Evolutionary conservation across 2,113 vertebrate species (phyloP).

Genomic region (Myrmecophaga tridactyla): DNA sequence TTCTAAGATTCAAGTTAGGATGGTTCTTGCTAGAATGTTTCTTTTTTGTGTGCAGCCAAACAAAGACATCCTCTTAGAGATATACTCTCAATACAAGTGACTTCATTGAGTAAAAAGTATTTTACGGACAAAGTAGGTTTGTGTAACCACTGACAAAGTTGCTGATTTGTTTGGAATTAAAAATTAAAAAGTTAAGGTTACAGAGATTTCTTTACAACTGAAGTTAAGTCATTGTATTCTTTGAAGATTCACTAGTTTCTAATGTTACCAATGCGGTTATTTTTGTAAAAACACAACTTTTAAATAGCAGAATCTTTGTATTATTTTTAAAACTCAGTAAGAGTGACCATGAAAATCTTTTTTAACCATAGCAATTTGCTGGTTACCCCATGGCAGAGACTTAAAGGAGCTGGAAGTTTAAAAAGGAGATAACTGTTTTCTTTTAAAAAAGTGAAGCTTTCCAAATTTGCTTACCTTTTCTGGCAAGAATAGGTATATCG

Average conservation of each 20-base stretch:
- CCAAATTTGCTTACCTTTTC: background rate
- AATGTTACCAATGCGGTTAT: background rate
- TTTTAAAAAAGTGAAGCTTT: background rate
- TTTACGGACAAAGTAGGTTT: background rate
- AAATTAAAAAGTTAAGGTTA: background rate
- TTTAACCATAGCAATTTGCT: background rate
- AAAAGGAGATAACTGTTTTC: background rate
- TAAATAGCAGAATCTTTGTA: background rate
- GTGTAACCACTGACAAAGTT: background rate
- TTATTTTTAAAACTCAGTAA: background rate
- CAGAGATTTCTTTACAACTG: background rate
- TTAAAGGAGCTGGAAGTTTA: background rate
- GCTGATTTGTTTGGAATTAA: background rate
- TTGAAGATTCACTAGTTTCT: background rate
- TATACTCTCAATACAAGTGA: background rate
- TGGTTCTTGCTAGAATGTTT: background rate
- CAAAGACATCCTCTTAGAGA: background rate
- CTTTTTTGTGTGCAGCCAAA: background rate
- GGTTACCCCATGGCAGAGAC: background rate
- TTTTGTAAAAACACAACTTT: background rate
- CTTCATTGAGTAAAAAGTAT: background rate
- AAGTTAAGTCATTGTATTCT: background rate
- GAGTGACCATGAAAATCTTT: background rate
- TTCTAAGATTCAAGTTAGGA: background rate
- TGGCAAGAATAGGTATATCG: background rate